phyloP scores from a whole-genome alignment of 2,888 invertebrate species.

The Clistopyga incitator region DNA sequence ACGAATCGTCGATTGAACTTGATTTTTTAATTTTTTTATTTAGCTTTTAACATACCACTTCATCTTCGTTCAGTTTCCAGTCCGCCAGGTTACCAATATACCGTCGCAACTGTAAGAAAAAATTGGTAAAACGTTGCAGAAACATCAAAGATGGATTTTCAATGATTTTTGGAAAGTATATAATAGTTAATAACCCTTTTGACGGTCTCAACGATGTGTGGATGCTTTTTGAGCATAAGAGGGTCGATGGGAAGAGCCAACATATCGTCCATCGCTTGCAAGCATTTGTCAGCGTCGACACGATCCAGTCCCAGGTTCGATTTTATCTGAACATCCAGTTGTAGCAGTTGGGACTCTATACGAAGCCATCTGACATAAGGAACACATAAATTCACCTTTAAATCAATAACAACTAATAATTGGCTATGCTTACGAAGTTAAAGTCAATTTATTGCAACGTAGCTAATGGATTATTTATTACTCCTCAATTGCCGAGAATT shows the following conservation, averaged over 20 bases:
- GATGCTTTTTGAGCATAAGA: constrained; percentile 93
- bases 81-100: constrained; percentile 92
- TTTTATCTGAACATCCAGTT: constrained; percentile 89
- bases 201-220: constrained; percentile 91
- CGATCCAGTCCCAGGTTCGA: constrained; percentile 88
- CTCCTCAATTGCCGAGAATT: neutral
- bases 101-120: constrained; percentile 86
- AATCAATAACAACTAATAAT: neutral
- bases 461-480: neutral
- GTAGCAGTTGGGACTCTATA: constrained; percentile 88
- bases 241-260: constrained; percentile 87
- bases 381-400: neutral
- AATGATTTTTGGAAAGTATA: neutral
- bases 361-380: constrained; percentile 85
- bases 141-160: neutral
- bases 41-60: constrained; percentile 83
- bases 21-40: neutral
- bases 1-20: neutral
- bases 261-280: constrained; percentile 89
- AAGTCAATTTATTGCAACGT: no score
- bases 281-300: constrained; percentile 90
- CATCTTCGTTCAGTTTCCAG: constrained; percentile 89
- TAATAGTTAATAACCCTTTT: constrained; percentile 85
- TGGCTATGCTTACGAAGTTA: neutral
- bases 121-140: constrained; percentile 29